These are phyloP conservation scores for Drosophila greeni DNA, from an alignment of 2,888 invertebrate genomes.

Conservation along the genomic window DNA sequence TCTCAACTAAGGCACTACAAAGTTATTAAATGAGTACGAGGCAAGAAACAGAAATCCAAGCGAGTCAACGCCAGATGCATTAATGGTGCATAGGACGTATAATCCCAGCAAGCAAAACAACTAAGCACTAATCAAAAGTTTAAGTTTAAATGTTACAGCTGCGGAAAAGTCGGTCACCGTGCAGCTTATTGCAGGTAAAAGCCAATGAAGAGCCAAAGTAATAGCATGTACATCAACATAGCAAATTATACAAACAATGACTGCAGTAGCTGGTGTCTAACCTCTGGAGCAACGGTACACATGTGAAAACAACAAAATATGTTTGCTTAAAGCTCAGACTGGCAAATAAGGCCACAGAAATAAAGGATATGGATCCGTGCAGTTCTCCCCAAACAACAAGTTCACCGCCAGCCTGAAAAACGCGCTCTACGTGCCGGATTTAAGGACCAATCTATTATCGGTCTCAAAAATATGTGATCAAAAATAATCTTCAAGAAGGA, in stretches of 20 bases:
- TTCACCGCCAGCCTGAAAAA: too few species aligned
- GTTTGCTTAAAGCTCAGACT: neutral
- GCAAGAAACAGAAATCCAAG: neutral
- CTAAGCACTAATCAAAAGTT: neutral
- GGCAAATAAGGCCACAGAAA: too few species aligned
- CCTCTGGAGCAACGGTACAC: slow-evolving; percentile 5
- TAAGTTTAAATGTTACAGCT: slow-evolving; percentile 1
- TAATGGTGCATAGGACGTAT: neutral
- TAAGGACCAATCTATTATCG: neutral
- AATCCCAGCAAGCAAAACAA: neutral
- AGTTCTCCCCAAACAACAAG: too few species aligned
- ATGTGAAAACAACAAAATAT: neutral
- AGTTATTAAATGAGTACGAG: neutral
- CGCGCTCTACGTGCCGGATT: neutral
- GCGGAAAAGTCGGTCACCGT: neutral
- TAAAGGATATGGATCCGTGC: too few species aligned
- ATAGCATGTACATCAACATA: neutral
- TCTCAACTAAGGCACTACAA: neutral
- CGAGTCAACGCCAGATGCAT: neutral
- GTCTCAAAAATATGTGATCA: neutral
- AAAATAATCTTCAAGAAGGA: neutral
- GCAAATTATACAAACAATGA: too few species aligned
- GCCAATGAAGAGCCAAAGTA: neutral
- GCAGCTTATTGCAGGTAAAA: slow-evolving; percentile 2
- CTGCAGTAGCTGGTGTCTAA: slow-evolving; percentile 1